phyloP scores from a whole-genome alignment of 2,113 vertebrate species.

The Hiodon alosoides region DNA sequence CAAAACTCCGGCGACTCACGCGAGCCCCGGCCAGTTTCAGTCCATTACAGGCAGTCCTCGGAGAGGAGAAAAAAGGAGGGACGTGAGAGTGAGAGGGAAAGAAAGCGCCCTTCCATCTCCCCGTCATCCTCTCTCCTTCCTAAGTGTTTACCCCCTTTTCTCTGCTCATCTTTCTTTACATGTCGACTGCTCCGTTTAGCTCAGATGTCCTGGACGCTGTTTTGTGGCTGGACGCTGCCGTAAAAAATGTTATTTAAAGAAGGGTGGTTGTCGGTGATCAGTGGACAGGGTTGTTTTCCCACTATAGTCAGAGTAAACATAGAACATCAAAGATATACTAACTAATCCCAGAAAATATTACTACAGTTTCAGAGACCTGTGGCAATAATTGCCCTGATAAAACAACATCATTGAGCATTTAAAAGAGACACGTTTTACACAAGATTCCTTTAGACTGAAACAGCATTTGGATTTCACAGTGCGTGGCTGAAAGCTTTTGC shows the following conservation, averaged over 20 bases:
- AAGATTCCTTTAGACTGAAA: too few relatives aligned
- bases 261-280: slow-evolving; percentile 18
- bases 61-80: slow-evolving; percentile 64
- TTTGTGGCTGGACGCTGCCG: slow-evolving; percentile 36
- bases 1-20: slow-evolving; percentile 74
- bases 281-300: not conserved
- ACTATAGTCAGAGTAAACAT: not conserved
- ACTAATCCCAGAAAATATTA: not conserved
- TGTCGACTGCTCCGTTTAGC: not conserved
- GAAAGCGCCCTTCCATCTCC: slow-evolving; percentile 43
- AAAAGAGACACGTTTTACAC: not conserved
- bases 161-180: slow-evolving; percentile 53
- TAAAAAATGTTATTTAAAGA: too few relatives aligned
- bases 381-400: not conserved
- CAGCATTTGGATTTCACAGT: too few relatives aligned
- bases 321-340: not conserved
- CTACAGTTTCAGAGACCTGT: not conserved
- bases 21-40: slow-evolving; percentile 71
- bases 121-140: slow-evolving; percentile 46
- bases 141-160: slow-evolving; percentile 58
- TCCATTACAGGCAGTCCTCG: slow-evolving; percentile 72
- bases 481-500: too few relatives aligned
- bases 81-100: slow-evolving; percentile 15
- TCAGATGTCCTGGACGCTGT: slow-evolving; percentile 25
- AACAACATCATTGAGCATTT: not conserved